Base-by-base conservation (phyloP, 2,113 vertebrate species). In the Cephalopholis sonnerati region DNA sequence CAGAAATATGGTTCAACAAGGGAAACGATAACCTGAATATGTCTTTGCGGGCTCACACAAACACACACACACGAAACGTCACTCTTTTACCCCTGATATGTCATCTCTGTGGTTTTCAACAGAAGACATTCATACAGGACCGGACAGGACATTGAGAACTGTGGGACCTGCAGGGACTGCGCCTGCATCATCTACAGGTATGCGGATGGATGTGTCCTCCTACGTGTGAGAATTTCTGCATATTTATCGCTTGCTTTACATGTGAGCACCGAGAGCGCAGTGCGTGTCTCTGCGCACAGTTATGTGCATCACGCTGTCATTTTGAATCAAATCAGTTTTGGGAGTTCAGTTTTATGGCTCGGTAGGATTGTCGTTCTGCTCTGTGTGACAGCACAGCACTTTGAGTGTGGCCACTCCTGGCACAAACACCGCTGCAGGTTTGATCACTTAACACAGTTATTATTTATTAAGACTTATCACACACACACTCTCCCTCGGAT, bases 181-280 rank as follows among this genome's bases (percentile, higher is more conserved):
- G 96, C 96, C 81, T 97, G 96, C 93, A 97, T 97, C 94, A 97
- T 97, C 94, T 97, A 97, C 94, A 97, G 96, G 96, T 97, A 93
- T 17, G 77, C 39, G 51, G 22, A 46, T 25, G 44, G 65, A 76
- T 36, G 46, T 16, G 27, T 66, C 68, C 22, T 25, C 53, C 8
- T 29, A 48, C 36, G 51, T 41, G 65, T 46, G 50, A 65, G 44
- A 41, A 63, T 74, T 69, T 66, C 58, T 68, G 79, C 82, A 79
- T 83, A 73, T 87, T 85, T 82, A 74, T 72, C 10, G 20, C 69
- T 67, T 44, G 75, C 46, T 66, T 83, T 53, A 66, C 82, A 84
- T 18, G 48, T 36, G 62, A 84, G 69, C 77, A 57, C 46, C 2
- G 32, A 72, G 84, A 71, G 87, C 63, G 5, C 57, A 76, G 64